Evolutionary conservation across 2,113 vertebrate species (phyloP).

Genomic region (Xiphophorus hellerii): DNA sequence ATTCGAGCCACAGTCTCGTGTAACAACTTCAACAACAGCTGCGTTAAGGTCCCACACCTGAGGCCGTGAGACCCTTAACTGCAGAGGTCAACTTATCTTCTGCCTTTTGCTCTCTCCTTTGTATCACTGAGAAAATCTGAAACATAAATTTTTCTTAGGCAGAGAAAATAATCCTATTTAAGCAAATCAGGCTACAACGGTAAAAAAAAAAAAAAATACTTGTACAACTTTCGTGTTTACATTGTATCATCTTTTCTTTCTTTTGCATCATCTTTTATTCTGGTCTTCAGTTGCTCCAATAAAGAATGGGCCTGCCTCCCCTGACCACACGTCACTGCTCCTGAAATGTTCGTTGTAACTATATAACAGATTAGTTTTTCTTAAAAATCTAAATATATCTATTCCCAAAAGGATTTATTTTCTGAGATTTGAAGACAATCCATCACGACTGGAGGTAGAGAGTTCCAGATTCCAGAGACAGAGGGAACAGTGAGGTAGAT

Average conservation of each 20-base stretch:
- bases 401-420: no score
- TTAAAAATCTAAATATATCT: no score
- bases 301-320: not conserved
- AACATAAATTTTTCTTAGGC: not conserved
- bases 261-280: not conserved
- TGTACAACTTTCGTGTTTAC: not conserved
- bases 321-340: no score
- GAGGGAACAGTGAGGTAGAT: no score
- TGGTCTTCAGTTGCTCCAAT: not conserved
- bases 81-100: not conserved
- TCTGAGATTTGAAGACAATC: no score
- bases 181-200: not conserved
- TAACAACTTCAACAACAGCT: not conserved
- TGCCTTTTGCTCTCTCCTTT: not conserved
- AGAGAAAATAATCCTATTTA: not conserved
- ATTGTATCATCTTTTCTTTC: not conserved
- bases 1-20: not conserved
- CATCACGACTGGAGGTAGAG: no score
- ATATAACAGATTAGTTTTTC: no score
- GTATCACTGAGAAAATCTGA: not conserved
- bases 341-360: not conserved
- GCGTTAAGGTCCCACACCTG: not conserved
- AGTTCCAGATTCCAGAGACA: no score
- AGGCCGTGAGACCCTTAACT: not conserved
- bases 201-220: no score